Evolutionary conservation across 2,113 vertebrate species (phyloP), one percentile per base, ranked within the genome.

Genomic region (Apaloderma vittatum): DNA sequence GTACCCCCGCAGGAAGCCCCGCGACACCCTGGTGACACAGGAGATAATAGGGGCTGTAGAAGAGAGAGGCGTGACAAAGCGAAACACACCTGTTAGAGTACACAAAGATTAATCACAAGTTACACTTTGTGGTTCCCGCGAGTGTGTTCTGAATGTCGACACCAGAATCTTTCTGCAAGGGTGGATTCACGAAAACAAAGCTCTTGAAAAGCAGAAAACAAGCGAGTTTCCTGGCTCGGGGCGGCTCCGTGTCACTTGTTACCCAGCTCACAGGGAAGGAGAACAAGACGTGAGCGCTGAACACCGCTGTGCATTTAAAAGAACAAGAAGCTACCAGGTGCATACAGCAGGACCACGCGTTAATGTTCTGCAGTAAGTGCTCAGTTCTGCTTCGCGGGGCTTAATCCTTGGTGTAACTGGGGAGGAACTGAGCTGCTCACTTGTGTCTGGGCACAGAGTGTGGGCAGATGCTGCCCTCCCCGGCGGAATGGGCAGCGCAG

Each of bases 311-410:
- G 59, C 21, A 17, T 43, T 5, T 34, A 8, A 15, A 84, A 54
- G 58, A 48, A 30, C 34, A 16, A 32, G 40, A 8, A 24, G 37
- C 6, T 15, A 15, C 27, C 32, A 22, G 36, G 34, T 62, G 74
- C 18, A 23, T 40, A 27, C 12, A 17, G 49, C 2, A 16, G 54
- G 40, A 20, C 54, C 61, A 27, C 0, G 4, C 20, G 3, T 7
- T 6, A 20, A 18, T 1, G 0, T 30, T 23, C 20, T n/a, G 17
- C 17, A 16, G 48, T 4, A n/a, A 15, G 55, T 3, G 30, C 9
- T 48, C 14, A 4, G 73, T 27, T 90, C 3, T 12, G 40, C 29
- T 54, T 20, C 27, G 19, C 5, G 1, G 1, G 21, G 54, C 13
- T 43, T 18, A 16, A 3, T 24, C 16, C 76, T 37, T 7, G 49